Base-by-base conservation (phyloP, 2,797 vertebrate species). In the Cephalopachus bancanus region DNA sequence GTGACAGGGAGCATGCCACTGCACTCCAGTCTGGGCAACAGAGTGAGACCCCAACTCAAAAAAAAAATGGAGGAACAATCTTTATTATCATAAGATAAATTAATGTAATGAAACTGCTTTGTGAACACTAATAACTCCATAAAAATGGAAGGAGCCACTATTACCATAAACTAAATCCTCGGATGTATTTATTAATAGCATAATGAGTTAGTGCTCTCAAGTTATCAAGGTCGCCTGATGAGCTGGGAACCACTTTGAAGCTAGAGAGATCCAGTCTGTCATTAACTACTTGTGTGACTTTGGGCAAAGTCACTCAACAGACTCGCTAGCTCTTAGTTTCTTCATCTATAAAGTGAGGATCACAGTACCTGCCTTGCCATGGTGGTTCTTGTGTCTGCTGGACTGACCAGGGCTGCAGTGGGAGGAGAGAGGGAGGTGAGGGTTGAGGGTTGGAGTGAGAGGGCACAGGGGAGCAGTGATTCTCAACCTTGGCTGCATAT, bases 11-110 rank as follows among this genome's bases (percentile, higher is more conserved):
- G 37, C 37, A 37, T 37, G 37, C 37, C 37, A 37, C 37, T 37
- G 37, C 37, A 37, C 37, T 37, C 37, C 3, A 37, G 37, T 37
- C 37, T 37, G 37, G 37, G 37, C 37, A 37, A 37, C 37, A 37
- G 37, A 37, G 37, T 37, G 37, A 37, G 37, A 37, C 37, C 3
- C 37, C 37, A 37, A 37, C 37, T 37, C 37, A 37, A 37, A 37
- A 37, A 37, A 33, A 69, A 89, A 94, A 94, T n/a, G 37, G 24
- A 62, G 59, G 59, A 74, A 37, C 76, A 76, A 92, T 67, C 37
- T 33, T 81, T 74, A 60, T 86, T 55, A 91, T 88, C 60, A 84
- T 91, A 79, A 84, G 71, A 62, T 30, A 91, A 72, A 64, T 79
- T 19, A 89, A 78, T 28, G 14, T 60, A 22, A 12, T 80, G 28